Percentiles rank a stretch among this genome's conserved stretches.
phyloP scores from a whole-genome alignment of 2,797 vertebrate species.

The Knipowitschia caucasica region DNA sequence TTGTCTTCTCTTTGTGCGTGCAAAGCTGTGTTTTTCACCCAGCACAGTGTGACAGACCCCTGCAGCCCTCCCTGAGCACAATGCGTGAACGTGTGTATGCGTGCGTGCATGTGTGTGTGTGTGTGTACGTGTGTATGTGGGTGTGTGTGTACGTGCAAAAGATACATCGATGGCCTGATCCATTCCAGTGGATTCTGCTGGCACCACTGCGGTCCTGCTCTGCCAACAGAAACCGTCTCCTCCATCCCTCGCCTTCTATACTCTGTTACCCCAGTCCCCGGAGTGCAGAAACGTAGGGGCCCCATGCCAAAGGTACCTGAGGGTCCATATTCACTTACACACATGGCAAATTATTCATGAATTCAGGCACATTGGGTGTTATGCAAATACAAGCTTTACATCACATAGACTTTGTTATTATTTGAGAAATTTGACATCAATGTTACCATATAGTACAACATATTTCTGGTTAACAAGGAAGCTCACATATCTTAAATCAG shows the following conservation, averaged over 20 bases:
- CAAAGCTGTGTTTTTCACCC: conserved; percentile 40
- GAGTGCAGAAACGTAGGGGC: conserved; percentile 24
- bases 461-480: conserved; percentile 3
- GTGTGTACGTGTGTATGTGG: conserved; percentile 24
- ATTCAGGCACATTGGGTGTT: not conserved
- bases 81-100: conserved; percentile 26
- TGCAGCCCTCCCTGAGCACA: conserved; percentile 49
- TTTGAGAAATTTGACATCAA: conserved; percentile 1
- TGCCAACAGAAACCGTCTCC: conserved; percentile 58
- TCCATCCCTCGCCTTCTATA: conserved; percentile 35
- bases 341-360: conserved; percentile 1
- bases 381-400: conserved; percentile 2
- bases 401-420: not conserved
- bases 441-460: not conserved
- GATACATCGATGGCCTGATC: conserved; percentile 36
- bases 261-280: conserved; percentile 20
- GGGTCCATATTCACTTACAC: not conserved
- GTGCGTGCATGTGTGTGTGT: conserved; percentile 20
- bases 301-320: conserved; percentile 2
- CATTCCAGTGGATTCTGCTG: conserved; percentile 63
- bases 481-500: not conserved
- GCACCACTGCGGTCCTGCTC: conserved; percentile 44
- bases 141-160: conserved; percentile 22
- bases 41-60: conserved; percentile 56
- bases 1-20: conserved; percentile 12